Evolutionary conservation across 1,140 invertebrate species (phyloP).

Genomic region (Holcopasites calliopsidis): DNA sequence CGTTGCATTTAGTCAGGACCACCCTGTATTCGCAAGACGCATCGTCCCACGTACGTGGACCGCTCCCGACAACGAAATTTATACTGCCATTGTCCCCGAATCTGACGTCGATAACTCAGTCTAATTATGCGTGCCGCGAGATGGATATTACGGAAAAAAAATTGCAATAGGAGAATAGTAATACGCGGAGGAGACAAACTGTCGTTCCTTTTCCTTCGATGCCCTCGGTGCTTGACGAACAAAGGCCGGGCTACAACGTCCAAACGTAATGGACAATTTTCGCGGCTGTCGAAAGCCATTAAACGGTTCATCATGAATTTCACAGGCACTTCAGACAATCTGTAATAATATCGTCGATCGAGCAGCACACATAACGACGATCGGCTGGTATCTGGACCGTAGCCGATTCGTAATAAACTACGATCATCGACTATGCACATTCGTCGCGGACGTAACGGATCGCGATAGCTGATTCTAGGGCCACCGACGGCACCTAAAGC

Average conservation of each 20-base stretch:
- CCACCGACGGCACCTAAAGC: constrained; percentile 1
- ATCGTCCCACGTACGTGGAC: constrained; percentile 61
- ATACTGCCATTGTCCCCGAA: constrained; percentile 75
- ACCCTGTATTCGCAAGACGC: constrained; percentile 64
- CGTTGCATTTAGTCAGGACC: constrained; percentile 66
- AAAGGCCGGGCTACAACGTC: constrained; percentile 24
- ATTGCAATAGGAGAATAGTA: neutral
- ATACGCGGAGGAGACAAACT: neutral
- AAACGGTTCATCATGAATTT: constrained; percentile 72
- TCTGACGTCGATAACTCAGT: constrained; percentile 73
- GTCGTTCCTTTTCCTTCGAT: too few relatives aligned
- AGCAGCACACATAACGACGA: constrained; percentile 36
- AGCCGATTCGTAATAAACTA: constrained; percentile 66
- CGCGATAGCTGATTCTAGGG: constrained; percentile 46
- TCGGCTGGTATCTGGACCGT: constrained; percentile 65
- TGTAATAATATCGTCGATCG: constrained; percentile 69
- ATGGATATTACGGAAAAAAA: constrained; percentile 18
- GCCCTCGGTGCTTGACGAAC: neutral
- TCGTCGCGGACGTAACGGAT: constrained; percentile 16
- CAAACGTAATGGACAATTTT: constrained; percentile 66
- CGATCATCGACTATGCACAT: constrained; percentile 47
- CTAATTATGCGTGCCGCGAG: constrained; percentile 65
- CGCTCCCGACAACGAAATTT: constrained; percentile 69
- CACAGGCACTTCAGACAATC: constrained; percentile 66
- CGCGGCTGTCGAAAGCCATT: constrained; percentile 65